Conservation (phyloP, 1,140 invertebrate species). For the Nymphalis io region DNA sequence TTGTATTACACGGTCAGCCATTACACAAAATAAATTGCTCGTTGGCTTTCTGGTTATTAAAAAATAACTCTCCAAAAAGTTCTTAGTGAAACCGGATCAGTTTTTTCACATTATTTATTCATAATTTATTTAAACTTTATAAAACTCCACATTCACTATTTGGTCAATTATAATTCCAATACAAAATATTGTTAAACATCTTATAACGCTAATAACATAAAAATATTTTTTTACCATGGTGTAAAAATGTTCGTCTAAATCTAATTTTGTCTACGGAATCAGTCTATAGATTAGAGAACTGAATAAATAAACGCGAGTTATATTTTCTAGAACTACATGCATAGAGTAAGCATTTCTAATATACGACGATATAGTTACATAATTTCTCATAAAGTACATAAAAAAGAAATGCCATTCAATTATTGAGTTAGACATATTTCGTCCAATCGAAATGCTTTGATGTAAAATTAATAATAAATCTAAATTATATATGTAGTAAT, state of each 20-base stretch:
- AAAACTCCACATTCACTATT: slow-evolving; percentile 21
- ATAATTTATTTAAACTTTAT: slow-evolving; percentile 14
- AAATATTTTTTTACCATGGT: slow-evolving; percentile 30
- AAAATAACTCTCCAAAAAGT: too few relatives aligned
- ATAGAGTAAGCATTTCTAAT: slow-evolving; percentile 20
- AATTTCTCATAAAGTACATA: slow-evolving; percentile 1
- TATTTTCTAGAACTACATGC: slow-evolving; percentile 27
- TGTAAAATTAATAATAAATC: too few relatives aligned
- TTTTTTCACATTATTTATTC: too few relatives aligned
- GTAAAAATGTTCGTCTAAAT: slow-evolving; percentile 36
- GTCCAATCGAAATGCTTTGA: too few relatives aligned
- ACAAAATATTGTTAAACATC: slow-evolving; percentile 7
- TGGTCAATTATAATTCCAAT: slow-evolving; percentile 16
- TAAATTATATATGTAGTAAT: too few relatives aligned
- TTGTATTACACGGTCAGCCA: too few relatives aligned
- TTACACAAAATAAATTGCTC: too few relatives aligned
- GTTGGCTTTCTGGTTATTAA: too few relatives aligned
- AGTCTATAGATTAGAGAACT: slow-evolving; percentile 40
- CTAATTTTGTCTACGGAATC: slow-evolving; percentile 32
- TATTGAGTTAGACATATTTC: too few relatives aligned
- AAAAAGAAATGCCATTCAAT: background rate
- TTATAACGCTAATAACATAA: slow-evolving; percentile 23
- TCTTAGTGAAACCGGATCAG: too few relatives aligned
- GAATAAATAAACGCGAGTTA: slow-evolving; percentile 30
- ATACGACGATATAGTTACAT: slow-evolving; percentile 14